Evolutionary conservation across 2,888 invertebrate genomes (phyloP).

Genomic region (Scaptomyza tumidula): DNA sequence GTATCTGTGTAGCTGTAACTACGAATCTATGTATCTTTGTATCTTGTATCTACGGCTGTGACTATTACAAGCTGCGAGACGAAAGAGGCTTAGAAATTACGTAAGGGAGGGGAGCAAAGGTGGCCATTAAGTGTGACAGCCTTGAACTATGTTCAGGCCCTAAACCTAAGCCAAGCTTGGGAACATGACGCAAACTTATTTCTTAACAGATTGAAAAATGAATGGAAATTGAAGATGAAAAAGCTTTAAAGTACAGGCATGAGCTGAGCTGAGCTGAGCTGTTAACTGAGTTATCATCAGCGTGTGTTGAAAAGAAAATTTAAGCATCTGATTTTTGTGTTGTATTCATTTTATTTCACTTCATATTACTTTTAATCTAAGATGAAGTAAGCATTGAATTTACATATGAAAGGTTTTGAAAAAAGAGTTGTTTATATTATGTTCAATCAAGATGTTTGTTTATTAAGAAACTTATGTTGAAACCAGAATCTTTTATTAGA

Average conservation of each 20-base stretch:
- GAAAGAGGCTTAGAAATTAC: conserved; percentile 17
- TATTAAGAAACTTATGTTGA: not conserved
- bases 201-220: conserved; percentile 12
- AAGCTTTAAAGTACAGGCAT: not conserved
- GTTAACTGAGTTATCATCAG: conserved; percentile 15
- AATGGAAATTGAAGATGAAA: conserved; percentile 18
- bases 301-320: not conserved
- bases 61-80: not conserved
- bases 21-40: conserved; percentile 7
- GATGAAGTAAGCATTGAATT: not conserved
- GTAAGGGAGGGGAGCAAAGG: not conserved
- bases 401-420: not conserved
- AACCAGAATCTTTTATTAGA: not conserved
- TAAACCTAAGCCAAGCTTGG: conserved; percentile 38
- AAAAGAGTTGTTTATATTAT: not conserved
- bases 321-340: not conserved
- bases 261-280: not conserved
- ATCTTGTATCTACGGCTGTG: conserved; percentile 6
- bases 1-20: conserved; percentile 34
- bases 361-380: not conserved
- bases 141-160: conserved; percentile 45
- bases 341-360: not conserved
- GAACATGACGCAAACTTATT: conserved; percentile 51
- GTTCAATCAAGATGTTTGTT: not conserved
- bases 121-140: conserved; percentile 29